phyloP scores from a whole-genome alignment of 1,140 invertebrate species.

The Conus ventricosus region DNA sequence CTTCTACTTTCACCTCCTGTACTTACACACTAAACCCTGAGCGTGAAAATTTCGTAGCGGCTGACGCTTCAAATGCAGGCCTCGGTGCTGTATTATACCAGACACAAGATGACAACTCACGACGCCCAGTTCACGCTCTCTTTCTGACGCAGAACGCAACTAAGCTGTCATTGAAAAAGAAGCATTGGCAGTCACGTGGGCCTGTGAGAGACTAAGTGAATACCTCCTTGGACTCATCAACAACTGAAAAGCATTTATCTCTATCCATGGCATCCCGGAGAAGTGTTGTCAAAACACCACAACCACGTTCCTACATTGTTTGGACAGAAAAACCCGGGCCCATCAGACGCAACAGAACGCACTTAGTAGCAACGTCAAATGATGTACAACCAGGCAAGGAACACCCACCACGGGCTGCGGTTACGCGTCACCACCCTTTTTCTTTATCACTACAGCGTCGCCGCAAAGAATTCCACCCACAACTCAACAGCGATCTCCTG shows the following conservation, averaged over 20 bases:
- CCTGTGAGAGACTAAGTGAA: conserved; percentile 74
- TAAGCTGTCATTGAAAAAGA: conserved; percentile 78
- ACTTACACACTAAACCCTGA: conserved; percentile 44
- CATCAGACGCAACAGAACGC: no score
- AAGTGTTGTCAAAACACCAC: conserved; percentile 4
- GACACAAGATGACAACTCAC: background rate
- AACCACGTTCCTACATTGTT: conserved; percentile 19
- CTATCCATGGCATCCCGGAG: conserved; percentile 15
- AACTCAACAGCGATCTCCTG: no score
- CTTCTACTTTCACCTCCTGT: conserved; percentile 32
- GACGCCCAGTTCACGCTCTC: conserved; percentile 46
- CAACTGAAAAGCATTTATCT: conserved; percentile 30
- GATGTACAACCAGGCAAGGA: no score
- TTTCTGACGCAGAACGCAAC: conserved; percentile 70
- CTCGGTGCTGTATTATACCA: conserved; percentile 48
- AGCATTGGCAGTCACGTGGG: conserved; percentile 64
- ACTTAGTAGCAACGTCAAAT: no score
- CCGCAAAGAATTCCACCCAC: no score
- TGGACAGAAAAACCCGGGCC: background rate
- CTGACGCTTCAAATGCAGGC: conserved; percentile 49
- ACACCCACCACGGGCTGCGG: no score
- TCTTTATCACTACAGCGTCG: no score
- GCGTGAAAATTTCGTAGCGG: conserved; percentile 40
- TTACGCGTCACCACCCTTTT: no score
- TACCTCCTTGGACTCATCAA: conserved; percentile 73